These are phyloP conservation scores for Argyra leucocephala DNA, from an alignment of 2,888 invertebrate species.

Conservation along the genomic window DNA sequence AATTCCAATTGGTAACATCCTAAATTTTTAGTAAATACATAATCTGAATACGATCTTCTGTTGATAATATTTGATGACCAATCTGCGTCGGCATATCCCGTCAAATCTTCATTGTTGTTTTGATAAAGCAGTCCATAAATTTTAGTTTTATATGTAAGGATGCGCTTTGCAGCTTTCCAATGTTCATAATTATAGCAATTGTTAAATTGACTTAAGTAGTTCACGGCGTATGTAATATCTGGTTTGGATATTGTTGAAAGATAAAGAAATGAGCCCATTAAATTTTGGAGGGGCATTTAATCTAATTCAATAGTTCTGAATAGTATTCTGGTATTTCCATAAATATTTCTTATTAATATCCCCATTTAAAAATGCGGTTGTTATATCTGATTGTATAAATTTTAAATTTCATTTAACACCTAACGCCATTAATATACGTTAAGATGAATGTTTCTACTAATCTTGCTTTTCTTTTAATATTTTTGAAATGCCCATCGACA, in stretches of 20 bases:
- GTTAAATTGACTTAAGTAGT: background rate
- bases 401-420: background rate
- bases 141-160: background rate
- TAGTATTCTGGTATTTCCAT: background rate
- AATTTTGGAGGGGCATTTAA: background rate
- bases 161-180: slow-evolving; percentile 16
- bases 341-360: background rate
- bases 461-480: no score
- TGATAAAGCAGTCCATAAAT: background rate
- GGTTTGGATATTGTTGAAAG: slow-evolving; percentile 12
- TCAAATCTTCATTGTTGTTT: background rate
- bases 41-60: no score
- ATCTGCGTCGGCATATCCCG: background rate
- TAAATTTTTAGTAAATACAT: no score
- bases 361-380: background rate
- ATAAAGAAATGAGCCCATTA: slow-evolving; percentile 14
- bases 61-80: no score
- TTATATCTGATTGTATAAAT: background rate
- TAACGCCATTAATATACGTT: background rate
- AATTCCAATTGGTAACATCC: no score
- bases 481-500: no score
- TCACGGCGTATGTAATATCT: background rate
- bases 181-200: background rate
- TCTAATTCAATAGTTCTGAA: no score
- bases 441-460: background rate